Conservation (phyloP, 2,113 vertebrate genomes). For the Dromas ardeola region DNA sequence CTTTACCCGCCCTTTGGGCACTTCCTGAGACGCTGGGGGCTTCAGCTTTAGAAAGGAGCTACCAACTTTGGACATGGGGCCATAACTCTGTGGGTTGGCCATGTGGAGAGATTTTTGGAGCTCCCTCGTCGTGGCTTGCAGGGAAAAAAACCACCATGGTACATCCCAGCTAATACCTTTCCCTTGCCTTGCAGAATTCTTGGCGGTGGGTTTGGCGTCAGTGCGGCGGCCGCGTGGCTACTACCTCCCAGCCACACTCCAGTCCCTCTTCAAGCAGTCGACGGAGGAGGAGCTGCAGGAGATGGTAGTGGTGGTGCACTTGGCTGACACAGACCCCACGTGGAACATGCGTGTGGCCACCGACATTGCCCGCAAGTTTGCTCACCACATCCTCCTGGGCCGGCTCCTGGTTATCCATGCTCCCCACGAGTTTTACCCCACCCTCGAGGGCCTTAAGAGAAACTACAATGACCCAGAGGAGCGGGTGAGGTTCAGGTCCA, state of each 20-base stretch:
- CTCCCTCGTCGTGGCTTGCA: neutral
- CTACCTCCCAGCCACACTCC: constrained; percentile 80
- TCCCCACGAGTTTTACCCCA: constrained; percentile 64
- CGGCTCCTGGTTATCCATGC: constrained; percentile 80
- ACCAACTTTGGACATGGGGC: accelerated
- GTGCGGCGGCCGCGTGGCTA: constrained; percentile 62
- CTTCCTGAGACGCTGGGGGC: accelerated
- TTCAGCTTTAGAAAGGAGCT: neutral
- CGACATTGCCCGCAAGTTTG: constrained; percentile 65
- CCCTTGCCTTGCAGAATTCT: constrained; percentile 72
- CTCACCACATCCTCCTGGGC: constrained; percentile 64
- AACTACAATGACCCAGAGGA: constrained; percentile 74
- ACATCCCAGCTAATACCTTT: neutral
- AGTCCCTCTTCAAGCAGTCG: constrained; percentile 82
- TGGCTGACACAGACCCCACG: constrained; percentile 71
- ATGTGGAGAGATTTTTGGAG: neutral
- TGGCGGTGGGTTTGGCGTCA: constrained; percentile 80
- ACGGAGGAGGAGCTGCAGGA: constrained; percentile 75
- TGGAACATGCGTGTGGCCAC: constrained; percentile 67
- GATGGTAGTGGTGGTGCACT: constrained; percentile 85
- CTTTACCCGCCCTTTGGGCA: neutral
- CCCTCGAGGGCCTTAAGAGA: constrained; percentile 74
- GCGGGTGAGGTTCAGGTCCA: constrained; percentile 82
- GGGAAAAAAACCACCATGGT: neutral
- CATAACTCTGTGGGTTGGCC: accelerated